Evolutionary conservation across 30 jellyfish, hydroid and myxozoan species (phyloP).

Genomic region (Hydractinia symbiolongicarpus): DNA sequence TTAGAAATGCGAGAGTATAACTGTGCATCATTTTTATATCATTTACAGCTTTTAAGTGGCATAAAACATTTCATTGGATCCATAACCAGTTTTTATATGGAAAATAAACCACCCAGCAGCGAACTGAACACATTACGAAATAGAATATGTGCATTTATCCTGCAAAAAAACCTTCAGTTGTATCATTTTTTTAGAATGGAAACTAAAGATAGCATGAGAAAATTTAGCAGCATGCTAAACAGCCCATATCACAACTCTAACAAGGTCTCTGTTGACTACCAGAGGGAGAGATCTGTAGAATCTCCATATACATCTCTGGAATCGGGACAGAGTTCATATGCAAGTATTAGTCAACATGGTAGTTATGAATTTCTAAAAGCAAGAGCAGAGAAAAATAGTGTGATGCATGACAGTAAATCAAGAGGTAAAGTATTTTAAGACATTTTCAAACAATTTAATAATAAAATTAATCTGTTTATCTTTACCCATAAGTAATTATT

Average conservation of each 20-base stretch:
- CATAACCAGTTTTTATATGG: no score
- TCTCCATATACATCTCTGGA: slow-evolving; percentile 36
- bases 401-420: slow-evolving; percentile 72
- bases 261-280: neutral
- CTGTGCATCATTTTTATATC: no score
- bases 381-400: slow-evolving; percentile 41
- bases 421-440: slow-evolving; percentile 35
- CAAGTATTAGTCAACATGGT: slow-evolving; percentile 15
- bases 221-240: neutral
- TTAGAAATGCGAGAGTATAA: no score
- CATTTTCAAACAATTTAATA: neutral
- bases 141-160: no score
- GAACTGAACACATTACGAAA: no score
- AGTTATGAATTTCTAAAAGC: slow-evolving; percentile 42
- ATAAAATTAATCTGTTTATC: neutral
- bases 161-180: no score
- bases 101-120: no score
- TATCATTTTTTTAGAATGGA: neutral
- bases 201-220: neutral
- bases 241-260: neutral
- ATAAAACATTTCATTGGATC: no score
- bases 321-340: slow-evolving; percentile 21
- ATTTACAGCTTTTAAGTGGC: no score
- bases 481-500: no score
- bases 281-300: slow-evolving; percentile 18